Percentiles rank a stretch among this genome's conserved stretches.
phyloP scores from a whole-genome alignment of 2,888 invertebrate species.

The Torymus texanus region DNA sequence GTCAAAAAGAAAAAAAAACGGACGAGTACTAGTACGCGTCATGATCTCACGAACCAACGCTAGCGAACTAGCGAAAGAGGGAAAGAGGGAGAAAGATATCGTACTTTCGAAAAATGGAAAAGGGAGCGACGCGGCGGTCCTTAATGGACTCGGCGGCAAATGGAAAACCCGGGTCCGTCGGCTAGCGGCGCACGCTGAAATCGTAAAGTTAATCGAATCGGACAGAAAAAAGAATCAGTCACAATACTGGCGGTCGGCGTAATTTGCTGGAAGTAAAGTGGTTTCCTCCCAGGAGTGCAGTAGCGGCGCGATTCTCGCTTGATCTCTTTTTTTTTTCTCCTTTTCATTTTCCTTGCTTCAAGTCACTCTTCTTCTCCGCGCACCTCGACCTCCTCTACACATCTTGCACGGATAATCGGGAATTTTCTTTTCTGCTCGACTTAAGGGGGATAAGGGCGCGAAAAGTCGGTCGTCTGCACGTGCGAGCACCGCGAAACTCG shows the following conservation, averaged over 20 bases:
- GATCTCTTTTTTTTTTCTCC: slow-evolving; percentile 29
- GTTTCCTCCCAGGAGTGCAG: slow-evolving; percentile 38
- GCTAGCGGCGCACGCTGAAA: slow-evolving; percentile 38
- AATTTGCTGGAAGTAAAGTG: slow-evolving; percentile 53
- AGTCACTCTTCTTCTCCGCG: not conserved
- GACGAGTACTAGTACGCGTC: no score
- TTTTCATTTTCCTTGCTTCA: not conserved
- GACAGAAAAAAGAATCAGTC: slow-evolving; percentile 52
- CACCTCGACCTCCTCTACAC: not conserved
- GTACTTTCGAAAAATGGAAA: no score
- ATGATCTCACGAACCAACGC: no score
- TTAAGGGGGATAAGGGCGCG: slow-evolving; percentile 30
- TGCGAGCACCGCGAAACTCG: slow-evolving; percentile 61
- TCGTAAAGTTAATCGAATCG: slow-evolving; percentile 56
- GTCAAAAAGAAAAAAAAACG: no score
- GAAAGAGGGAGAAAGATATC: no score
- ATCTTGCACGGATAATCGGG: slow-evolving; percentile 46
- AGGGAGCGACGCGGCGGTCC: no score
- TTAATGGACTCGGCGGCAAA: slow-evolving; percentile 33
- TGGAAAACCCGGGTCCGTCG: slow-evolving; percentile 30
- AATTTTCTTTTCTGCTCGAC: slow-evolving; percentile 31
- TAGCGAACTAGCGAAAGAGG: no score
- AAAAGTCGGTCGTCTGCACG: slow-evolving; percentile 30
- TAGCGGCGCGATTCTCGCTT: slow-evolving; percentile 6
- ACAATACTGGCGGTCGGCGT: slow-evolving; percentile 44